phyloP scores from a whole-genome alignment of 2,113 vertebrate species.

The Lucifuga dentata region DNA sequence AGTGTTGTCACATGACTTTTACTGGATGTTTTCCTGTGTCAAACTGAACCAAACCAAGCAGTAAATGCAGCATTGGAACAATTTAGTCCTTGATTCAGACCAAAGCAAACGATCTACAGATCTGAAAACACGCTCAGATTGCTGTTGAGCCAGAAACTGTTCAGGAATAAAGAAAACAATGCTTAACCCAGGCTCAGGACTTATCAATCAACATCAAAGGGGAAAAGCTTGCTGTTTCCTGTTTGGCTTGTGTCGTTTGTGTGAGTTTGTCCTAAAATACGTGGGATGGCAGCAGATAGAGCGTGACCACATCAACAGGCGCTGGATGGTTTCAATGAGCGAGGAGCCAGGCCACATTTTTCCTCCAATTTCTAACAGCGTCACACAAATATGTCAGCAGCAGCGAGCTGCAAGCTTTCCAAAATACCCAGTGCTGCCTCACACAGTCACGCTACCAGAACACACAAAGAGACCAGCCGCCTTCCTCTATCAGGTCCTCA shows the following conservation, averaged over 20 bases:
- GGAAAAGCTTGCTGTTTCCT: too few relatives aligned
- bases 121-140: too few relatives aligned
- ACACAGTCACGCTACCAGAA: constrained; percentile 66
- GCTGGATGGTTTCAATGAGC: constrained; percentile 71
- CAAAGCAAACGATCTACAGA: too few relatives aligned
- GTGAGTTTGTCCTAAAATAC: constrained; percentile 37
- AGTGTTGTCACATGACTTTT: too few relatives aligned
- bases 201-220: too few relatives aligned
- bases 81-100: too few relatives aligned
- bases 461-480: constrained; percentile 8
- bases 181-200: too few relatives aligned
- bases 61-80: too few relatives aligned
- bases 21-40: too few relatives aligned
- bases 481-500: constrained; percentile 36
- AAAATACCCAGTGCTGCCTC: constrained; percentile 56
- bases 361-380: constrained; percentile 63
- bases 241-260: constrained; percentile 5
- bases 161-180: too few relatives aligned
- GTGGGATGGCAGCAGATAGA: constrained; percentile 43
- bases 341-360: constrained; percentile 55
- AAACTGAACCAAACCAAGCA: too few relatives aligned
- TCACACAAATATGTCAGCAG: constrained; percentile 72
- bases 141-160: too few relatives aligned
- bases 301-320: constrained; percentile 68
- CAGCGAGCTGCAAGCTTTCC: constrained; percentile 60